A percentile compares a stretch with the other conserved stretches of the same genome.
Evolutionary conservation across 2,113 vertebrate genomes (phyloP).

Genomic region (Mellivora capensis): DNA sequence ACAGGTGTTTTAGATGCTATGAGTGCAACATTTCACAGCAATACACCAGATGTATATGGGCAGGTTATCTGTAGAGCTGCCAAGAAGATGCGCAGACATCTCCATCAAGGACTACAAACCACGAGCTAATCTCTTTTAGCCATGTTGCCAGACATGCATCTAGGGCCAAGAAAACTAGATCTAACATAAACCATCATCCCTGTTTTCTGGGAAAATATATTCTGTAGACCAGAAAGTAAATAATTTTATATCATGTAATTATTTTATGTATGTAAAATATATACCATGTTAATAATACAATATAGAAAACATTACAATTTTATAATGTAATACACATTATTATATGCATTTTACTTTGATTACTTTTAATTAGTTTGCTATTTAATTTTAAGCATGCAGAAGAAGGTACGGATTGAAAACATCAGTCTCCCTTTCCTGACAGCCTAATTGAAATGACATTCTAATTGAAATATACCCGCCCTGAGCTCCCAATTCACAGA

Average conservation of each 20-base stretch:
- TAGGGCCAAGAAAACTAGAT: constrained; percentile 16
- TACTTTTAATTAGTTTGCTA: background rate
- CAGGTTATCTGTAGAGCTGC: constrained; percentile 55
- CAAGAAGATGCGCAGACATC: constrained; percentile 42
- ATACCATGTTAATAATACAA: background rate
- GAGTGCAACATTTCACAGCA: constrained; percentile 49
- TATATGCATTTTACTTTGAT: background rate
- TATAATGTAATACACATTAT: background rate
- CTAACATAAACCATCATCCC: background rate
- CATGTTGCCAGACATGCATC: constrained; percentile 38
- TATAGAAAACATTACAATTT: background rate
- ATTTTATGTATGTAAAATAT: background rate
- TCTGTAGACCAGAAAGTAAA: background rate
- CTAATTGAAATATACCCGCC: background rate
- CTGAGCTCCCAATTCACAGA: background rate
- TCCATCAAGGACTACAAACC: constrained; percentile 49
- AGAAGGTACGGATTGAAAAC: background rate
- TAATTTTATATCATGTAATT: background rate
- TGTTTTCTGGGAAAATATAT: constrained; percentile 28
- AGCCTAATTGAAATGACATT: background rate
- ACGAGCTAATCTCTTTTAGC: constrained; percentile 30
- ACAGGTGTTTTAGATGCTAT: constrained; percentile 62
- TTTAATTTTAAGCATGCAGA: constrained; percentile 12
- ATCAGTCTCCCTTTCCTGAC: background rate
- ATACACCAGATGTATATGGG: constrained; percentile 59